Evolutionary conservation across 2,113 vertebrate species (phyloP), one percentile per base, ranked within the genome.

Genomic region (Corythoichthys intestinalis): DNA sequence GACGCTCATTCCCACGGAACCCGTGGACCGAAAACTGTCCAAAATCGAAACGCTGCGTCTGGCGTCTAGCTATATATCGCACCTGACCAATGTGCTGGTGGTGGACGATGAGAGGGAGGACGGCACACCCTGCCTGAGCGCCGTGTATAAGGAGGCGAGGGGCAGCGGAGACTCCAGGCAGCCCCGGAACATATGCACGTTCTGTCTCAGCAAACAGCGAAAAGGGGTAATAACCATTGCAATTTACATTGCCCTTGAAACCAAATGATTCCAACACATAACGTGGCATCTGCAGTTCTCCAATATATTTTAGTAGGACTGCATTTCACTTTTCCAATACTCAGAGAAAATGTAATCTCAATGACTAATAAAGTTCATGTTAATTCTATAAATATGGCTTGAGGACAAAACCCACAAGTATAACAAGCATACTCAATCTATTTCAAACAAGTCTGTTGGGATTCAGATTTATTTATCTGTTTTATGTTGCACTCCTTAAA

Each of bases 1-100:
- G 84, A 98, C 95, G 63, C 96, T 99, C 79, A 99, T 99, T 72
- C 97, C 97, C 87, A 99, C 97, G 2, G 96, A 98, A 79, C 96
- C 96, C 0, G 94, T 95, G 83, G 96, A 99, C 81, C 90, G 97
- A 70, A 98, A 97, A 70, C 94, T 99, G 12, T 99, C 97, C 89
- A 99, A 99, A 85, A 97, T 99, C 7, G 97, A 98, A 83, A 99
- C 97, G 12, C 92, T 99, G 12, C 95, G 97, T 70, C 89, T 99
- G 82, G 97, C 97, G 0, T 98, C 96, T 83, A 98, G 96, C 91
- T 99, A 99, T 91, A 99, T 99, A 86, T 94, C 96, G 0, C 97
- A 99, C 84, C 91, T 98, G 83, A 96, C 95, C 83, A 99, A 98
- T 86, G 95, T 96, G 83, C 92, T 98, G 60, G 92, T 96, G 47